Evolutionary conservation across 2,113 vertebrate species (phyloP).

Genomic region (Uria aalge): DNA sequence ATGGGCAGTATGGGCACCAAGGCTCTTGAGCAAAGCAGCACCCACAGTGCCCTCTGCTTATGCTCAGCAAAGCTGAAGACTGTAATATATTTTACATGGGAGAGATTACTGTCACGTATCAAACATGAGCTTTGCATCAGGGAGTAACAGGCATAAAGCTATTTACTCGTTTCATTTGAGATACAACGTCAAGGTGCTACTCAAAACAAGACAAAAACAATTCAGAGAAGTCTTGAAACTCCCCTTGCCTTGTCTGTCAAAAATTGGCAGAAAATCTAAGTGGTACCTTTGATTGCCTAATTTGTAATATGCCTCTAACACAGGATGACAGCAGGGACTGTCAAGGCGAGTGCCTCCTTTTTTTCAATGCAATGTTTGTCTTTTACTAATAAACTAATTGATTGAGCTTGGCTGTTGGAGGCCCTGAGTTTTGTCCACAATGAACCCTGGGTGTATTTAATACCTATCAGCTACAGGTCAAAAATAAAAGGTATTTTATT

Average conservation of each 20-base stretch:
- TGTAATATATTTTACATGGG: background rate
- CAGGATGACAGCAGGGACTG: background rate
- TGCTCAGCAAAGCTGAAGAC: background rate
- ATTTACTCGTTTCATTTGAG: background rate
- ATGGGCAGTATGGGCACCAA: background rate
- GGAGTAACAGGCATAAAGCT: background rate
- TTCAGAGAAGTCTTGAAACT: background rate
- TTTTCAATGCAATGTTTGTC: background rate
- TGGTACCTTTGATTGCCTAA: background rate
- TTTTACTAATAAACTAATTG: background rate
- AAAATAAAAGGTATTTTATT: slow-evolving; percentile 7
- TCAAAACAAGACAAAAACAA: slow-evolving; percentile 15
- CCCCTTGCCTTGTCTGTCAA: background rate
- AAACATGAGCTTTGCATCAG: background rate
- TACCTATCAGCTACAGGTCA: background rate
- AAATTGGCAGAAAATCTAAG: slow-evolving; percentile 10
- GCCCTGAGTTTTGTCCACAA: background rate
- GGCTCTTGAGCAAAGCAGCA: background rate
- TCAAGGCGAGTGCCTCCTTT: background rate
- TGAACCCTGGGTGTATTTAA: background rate
- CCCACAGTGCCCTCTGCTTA: background rate
- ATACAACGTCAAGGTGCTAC: background rate
- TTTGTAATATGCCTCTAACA: background rate
- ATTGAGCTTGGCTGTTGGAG: background rate
- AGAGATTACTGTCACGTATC: background rate